Base-by-base conservation (phyloP, 2,113 vertebrate genomes). In the Thinocorus orbignyianus region DNA sequence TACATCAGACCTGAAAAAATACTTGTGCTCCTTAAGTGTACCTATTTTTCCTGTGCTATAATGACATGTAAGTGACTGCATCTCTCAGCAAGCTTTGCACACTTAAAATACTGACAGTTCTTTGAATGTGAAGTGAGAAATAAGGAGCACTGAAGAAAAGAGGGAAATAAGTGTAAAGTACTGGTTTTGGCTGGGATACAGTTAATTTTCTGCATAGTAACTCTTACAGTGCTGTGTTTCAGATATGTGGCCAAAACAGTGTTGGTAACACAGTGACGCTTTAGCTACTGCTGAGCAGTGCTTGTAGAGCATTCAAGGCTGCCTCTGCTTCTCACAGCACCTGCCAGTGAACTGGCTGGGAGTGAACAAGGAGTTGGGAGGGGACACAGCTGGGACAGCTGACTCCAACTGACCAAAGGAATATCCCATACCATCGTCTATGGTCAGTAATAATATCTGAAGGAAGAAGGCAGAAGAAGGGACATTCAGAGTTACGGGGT, bases 21-120 rank as follows among this genome's bases (percentile, higher is more conserved):
- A 60, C 4, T 30, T 37, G 7, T 65, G 25, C 11, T 37, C 9
- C 12, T 66, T 60, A 73, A 54, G 5, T 23, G 4, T 52, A 42
- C 42, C 42, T 82, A 6, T 4, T 46, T 19, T 61, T 81, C 37
- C 37, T 61, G 49, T 52, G 13, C 11, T 66, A 15, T 46, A 16
- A 48, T 7, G 10, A 49, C 0, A 0, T 20, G 18, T 11, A 81
- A 42, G 19, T 18, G 31, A 42, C 16, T 7, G 30, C 9, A 23
- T 81, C 15, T 41, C 54, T 81, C 26, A 39, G 30, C 30, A 83
- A 61, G 64, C 33, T 83, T 60, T 65, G 24, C 77, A 52, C 26
- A 15, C 54, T 76, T 88, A 30, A 82, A 90, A 69, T 48, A 42
- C 6, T 57, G 24, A 74, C 7, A 6, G 7, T 55, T 20, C 39